Evolutionary conservation across 2,888 invertebrate species (phyloP).

Genomic region (Hyles lineata): DNA sequence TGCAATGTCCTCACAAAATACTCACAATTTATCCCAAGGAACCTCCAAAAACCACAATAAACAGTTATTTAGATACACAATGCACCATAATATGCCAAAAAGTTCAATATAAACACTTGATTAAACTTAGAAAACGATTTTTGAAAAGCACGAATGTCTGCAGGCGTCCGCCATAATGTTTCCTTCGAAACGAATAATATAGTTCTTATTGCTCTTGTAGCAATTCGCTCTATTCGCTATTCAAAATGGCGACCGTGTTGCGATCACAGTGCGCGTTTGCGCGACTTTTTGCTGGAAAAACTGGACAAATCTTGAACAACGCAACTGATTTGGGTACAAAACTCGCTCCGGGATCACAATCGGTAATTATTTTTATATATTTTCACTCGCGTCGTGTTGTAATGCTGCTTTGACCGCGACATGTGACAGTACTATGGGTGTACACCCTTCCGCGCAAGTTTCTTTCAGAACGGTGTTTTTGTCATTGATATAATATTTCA

Average conservation of each 20-base stretch:
- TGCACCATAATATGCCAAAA: slow-evolving; percentile 84
- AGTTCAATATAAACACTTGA: slow-evolving; percentile 84
- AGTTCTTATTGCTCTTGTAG: slow-evolving; percentile 85
- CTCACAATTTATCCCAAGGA: slow-evolving; percentile 80
- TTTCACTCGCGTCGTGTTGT: slow-evolving; percentile 69
- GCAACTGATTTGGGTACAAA: slow-evolving; percentile 75
- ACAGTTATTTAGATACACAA: slow-evolving; percentile 79
- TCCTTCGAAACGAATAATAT: slow-evolving; percentile 86
- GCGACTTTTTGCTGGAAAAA: slow-evolving; percentile 81
- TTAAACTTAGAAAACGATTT: slow-evolving; percentile 85
- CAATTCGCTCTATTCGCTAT: slow-evolving; percentile 85
- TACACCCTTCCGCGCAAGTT: slow-evolving; percentile 74
- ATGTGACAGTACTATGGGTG: slow-evolving; percentile 83
- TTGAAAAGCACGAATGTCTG: slow-evolving; percentile 84
- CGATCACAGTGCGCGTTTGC: slow-evolving; percentile 81
- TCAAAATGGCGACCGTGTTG: slow-evolving; percentile 85
- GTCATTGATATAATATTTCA: slow-evolving; percentile 48
- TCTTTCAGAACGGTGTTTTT: slow-evolving; percentile 47
- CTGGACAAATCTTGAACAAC: slow-evolving; percentile 78
- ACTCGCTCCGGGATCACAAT: slow-evolving; percentile 72
- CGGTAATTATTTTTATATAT: slow-evolving; percentile 81
- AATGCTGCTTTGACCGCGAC: slow-evolving; percentile 79
- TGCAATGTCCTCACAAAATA: slow-evolving; percentile 82
- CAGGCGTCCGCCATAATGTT: slow-evolving; percentile 86
- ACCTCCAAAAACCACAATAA: slow-evolving; percentile 82